Evolutionary conservation across 2,113 vertebrate species (phyloP), one percentile per base, ranked within the genome.

Genomic region (Halcyon malimbica): DNA sequence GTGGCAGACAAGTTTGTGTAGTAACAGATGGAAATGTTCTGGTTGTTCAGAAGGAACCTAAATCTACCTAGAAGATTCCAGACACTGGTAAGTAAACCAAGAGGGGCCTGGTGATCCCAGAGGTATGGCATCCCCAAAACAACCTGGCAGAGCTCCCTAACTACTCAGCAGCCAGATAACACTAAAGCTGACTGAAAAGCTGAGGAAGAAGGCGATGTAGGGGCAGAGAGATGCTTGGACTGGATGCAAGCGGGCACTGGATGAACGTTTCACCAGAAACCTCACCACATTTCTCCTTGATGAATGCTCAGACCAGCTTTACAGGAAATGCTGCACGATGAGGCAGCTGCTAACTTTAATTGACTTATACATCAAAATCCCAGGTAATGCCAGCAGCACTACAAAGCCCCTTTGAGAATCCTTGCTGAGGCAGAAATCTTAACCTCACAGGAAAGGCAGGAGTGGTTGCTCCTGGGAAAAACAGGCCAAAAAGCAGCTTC

Each of bases 341-440:
- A 94, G 29, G 60, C 56, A 92, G 39, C 23, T 31, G 83, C 73
- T 35, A 42, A 46, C 17, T 87, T 78, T 39, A 63, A 93, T 70
- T 29, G 1, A 51, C 23, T 63, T 67, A 35, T 67, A 46, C 28
- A 37, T 67, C 91, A 62, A 85, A 62, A 70, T 39, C 35, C 16
- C 68, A 56, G 54, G 56, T 82, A 71, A 63, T 3, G 14, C 35
- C 11, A 1, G 73, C 56, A 94, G 65, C 14, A 29, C 35, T 68
- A 89, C 56, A 95, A 92, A 89, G 87, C 39, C 77, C 29, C 81
- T 91, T 90, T 81, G 59, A 96, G 31, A 86, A 19, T 37, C 16
- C 51, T 87, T 0, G 0, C n/a, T 31, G 24, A 90, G 35, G 35
- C 59, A 95, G 64, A 87, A 81, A 26, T 74, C 29, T 92, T 92